A percentile compares a stretch with the other conserved stretches of the same genome.
Evolutionary conservation across 2,113 vertebrate species (phyloP).

Genomic region (Sinocyclocheilus anshuiensis): DNA sequence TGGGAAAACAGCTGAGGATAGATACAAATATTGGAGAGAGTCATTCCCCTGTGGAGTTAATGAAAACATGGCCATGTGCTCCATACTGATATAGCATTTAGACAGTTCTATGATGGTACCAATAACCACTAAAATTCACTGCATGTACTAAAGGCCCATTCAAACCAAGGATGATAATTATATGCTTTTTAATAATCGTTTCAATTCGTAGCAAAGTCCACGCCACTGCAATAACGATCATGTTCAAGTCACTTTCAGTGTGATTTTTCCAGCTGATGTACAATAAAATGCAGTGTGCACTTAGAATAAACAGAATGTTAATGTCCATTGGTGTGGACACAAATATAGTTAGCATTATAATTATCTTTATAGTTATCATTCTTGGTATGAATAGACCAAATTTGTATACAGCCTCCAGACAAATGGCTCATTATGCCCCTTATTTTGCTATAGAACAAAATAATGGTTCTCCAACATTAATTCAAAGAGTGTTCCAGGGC

Average conservation of each 20-base stretch:
- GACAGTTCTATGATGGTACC: background rate
- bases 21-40: conserved; percentile 26
- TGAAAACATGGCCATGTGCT: conserved; percentile 26
- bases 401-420: background rate
- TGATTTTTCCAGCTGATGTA: background rate
- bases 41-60: conserved; percentile 1
- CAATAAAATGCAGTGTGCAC: background rate
- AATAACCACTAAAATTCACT: background rate
- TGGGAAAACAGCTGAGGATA: background rate
- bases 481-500: background rate
- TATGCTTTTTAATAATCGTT: background rate
- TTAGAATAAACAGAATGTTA: no score
- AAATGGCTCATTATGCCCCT: background rate
- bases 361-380: background rate
- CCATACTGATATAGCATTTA: background rate
- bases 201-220: background rate
- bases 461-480: background rate
- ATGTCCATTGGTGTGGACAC: no score
- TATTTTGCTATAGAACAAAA: background rate
- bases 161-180: background rate
- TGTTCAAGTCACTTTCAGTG: background rate
- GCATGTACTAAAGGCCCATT: background rate
- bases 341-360: no score
- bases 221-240: background rate
- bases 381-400: background rate